Conservation (phyloP, 2,888 invertebrate genomes). For the Gasteruption jaculator region DNA sequence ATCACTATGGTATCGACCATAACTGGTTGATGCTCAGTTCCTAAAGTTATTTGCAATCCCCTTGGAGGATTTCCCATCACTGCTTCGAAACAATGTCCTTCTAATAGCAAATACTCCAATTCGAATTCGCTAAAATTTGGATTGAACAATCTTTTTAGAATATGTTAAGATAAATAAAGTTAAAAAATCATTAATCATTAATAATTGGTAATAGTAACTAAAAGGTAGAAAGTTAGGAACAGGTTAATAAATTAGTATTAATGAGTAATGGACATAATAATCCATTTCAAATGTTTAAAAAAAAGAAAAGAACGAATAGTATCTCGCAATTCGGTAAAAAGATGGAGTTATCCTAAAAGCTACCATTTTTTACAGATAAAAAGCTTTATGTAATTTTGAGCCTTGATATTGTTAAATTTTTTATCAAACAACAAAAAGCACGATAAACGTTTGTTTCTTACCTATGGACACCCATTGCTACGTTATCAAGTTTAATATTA, state of each 20-base stretch:
- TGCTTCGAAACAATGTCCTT: slow-evolving; percentile 96
- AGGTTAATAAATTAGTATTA: no score
- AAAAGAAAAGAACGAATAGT: no score
- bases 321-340: no score
- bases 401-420: not conserved
- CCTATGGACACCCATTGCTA: slow-evolving; percentile 83
- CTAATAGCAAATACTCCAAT: slow-evolving; percentile 87
- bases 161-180: not conserved
- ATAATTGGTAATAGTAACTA: no score
- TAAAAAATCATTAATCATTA: no score
- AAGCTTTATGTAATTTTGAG: not conserved
- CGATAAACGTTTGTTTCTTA: slow-evolving; percentile 39
- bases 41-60: slow-evolving; percentile 93
- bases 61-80: slow-evolving; percentile 88
- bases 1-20: slow-evolving; percentile 98
- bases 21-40: slow-evolving; percentile 72
- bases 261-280: no score
- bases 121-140: slow-evolving; percentile 91
- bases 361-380: no score
- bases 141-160: slow-evolving; percentile 26
- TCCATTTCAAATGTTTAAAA: no score
- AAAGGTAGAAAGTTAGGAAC: no score
- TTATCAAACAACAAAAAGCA: slow-evolving; percentile 1
- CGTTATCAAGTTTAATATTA: slow-evolving; percentile 92
- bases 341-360: no score